phyloP scores from a whole-genome alignment of 2,113 vertebrate genomes.

The Crotalus helleri region DNA sequence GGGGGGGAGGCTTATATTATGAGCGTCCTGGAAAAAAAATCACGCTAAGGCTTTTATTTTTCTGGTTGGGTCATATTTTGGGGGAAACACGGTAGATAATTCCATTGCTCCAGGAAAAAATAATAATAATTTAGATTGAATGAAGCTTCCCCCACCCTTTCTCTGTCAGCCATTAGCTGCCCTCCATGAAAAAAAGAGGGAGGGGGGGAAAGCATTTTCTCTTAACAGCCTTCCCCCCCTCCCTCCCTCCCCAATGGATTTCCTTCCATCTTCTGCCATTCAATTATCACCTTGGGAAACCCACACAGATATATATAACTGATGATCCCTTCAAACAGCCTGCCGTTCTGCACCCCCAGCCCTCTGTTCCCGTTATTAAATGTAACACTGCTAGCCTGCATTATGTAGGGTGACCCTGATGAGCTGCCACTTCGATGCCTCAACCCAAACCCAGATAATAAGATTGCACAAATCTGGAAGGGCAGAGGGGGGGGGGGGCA shows the following conservation, averaged over 20 bases:
- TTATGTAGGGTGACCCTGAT: conserved; percentile 77
- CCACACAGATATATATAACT: conserved; percentile 65
- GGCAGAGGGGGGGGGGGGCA: conserved; percentile 67
- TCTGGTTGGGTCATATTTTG: too few species aligned
- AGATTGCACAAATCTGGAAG: conserved; percentile 71
- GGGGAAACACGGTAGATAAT: background rate
- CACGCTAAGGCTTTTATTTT: too few species aligned
- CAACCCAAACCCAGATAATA: conserved; percentile 71
- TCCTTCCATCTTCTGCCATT: conserved; percentile 72
- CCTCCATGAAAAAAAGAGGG: conserved; percentile 49
- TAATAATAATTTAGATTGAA: conserved; percentile 26
- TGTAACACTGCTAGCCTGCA: conserved; percentile 65
- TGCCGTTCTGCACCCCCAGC: conserved; percentile 56
- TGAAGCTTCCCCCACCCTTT: background rate
- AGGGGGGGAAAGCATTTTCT: conserved; percentile 18
- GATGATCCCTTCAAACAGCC: conserved; percentile 70
- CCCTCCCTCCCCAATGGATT: conserved; percentile 72
- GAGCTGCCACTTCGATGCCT: conserved; percentile 69
- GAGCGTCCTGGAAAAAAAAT: too few species aligned
- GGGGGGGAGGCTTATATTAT: too few species aligned
- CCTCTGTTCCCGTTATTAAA: conserved; percentile 62
- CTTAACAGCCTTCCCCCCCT: conserved; percentile 56
- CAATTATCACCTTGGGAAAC: conserved; percentile 77
- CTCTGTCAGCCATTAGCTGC: conserved; percentile 64
- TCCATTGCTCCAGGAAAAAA: conserved; percentile 36